Percentiles rank a stretch among this genome's conserved stretches.
phyloP scores from a whole-genome alignment of 2,888 invertebrate genomes.

The Parnassius orleans region DNA sequence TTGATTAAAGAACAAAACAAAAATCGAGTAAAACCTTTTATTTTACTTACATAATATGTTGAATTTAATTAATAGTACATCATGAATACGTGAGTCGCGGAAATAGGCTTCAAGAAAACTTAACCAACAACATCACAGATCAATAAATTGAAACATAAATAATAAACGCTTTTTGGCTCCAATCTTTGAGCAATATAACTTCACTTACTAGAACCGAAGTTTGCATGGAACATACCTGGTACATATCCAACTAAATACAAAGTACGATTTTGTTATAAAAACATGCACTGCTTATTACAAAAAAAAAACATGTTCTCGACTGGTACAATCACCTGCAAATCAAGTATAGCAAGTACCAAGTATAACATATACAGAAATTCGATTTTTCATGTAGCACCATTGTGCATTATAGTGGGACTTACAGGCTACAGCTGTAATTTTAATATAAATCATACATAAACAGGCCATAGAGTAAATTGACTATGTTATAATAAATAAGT shows the following conservation, averaged over 20 bases:
- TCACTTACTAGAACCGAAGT: slow-evolving; percentile 8
- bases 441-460: no score
- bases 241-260: slow-evolving; percentile 9
- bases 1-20: not conserved
- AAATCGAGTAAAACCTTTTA: slow-evolving; percentile 16
- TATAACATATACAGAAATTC: no score
- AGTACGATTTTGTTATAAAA: slow-evolving; percentile 1
- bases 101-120: slow-evolving; percentile 20
- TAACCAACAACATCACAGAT: slow-evolving; percentile 49
- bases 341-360: not conserved
- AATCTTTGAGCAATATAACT: slow-evolving; percentile 47
- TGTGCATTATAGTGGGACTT: no score
- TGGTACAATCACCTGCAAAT: slow-evolving; percentile 3
- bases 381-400: not conserved
- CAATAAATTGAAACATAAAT: slow-evolving; percentile 33
- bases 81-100: slow-evolving; percentile 10
- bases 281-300: not conserved
- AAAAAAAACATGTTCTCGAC: slow-evolving; percentile 1
- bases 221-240: slow-evolving; percentile 3
- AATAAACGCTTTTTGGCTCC: slow-evolving; percentile 44
- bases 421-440: no score
- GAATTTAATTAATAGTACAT: slow-evolving; percentile 19
- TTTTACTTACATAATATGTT: slow-evolving; percentile 14
- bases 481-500: no score
- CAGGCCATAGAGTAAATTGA: no score